Percentiles rank a stretch among this genome's conserved stretches.
phyloP scores from a whole-genome alignment of 92 coral and sea anemone species.

The Micromussa lordhowensis region DNA sequence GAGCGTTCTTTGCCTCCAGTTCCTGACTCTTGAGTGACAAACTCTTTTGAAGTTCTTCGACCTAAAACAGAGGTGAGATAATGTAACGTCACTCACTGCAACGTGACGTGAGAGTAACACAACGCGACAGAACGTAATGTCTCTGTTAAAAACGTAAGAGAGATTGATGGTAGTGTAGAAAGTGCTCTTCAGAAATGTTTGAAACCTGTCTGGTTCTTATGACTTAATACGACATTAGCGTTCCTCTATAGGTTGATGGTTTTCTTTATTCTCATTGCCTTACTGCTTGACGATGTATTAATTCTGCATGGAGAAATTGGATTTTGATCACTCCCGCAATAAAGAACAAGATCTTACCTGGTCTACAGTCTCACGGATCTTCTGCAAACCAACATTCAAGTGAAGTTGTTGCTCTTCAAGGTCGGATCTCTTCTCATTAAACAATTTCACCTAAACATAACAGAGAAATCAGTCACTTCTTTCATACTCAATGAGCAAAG shows the following conservation, averaged over 20 bases:
- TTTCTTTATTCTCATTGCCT: too few relatives aligned
- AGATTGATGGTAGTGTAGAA: too few relatives aligned
- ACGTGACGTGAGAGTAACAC: neutral
- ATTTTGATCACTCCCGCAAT: too few relatives aligned
- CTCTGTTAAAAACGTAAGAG: too few relatives aligned
- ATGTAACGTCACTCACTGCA: neutral
- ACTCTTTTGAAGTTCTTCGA: conserved; percentile 97
- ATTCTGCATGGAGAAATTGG: too few relatives aligned
- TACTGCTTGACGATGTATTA: too few relatives aligned
- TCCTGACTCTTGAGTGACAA: conserved; percentile 99
- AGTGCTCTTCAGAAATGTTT: too few relatives aligned
- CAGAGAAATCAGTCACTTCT: neutral
- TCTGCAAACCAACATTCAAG: conserved; percentile 95
- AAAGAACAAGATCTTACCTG: conserved; percentile 52
- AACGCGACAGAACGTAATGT: too few relatives aligned
- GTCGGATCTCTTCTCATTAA: conserved; percentile 97
- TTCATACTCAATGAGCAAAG: neutral
- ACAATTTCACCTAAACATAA: conserved; percentile 85
- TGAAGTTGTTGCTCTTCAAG: conserved; percentile 98
- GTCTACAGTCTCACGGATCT: conserved; percentile 97
- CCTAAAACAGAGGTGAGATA: conserved; percentile 46
- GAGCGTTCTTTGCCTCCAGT: conserved; percentile 96
- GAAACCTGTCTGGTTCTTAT: too few relatives aligned
- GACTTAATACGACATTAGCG: too few relatives aligned
- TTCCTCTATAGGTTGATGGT: too few relatives aligned